Base-by-base conservation (phyloP, 2,888 invertebrate species). In the Lithophane leautieri region DNA sequence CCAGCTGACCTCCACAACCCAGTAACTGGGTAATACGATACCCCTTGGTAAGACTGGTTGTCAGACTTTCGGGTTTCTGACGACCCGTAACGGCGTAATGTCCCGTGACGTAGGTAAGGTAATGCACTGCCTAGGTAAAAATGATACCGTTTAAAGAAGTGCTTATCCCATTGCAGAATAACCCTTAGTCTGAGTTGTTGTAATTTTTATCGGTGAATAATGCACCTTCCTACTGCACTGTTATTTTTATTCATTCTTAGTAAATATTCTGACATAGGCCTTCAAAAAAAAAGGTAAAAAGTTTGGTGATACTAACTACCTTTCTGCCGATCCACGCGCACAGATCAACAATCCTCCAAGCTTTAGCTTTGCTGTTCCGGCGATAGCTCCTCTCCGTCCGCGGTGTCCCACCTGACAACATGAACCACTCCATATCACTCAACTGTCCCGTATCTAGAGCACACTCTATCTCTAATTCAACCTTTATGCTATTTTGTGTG, bases 271-370 rank as follows among this genome's bases (percentile, higher is more conserved):
- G 44, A n/a, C 12, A 16, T 6, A 61, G 1, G 6, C n/a, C 3
- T 34, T 28, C 12, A 66, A 58, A 34, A 44, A 65, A 73, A 67
- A 47, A 73, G 9, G 9, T 50, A 44, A 74, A 73, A 66, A 70
- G 14, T 14, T 65, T 54, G 22, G 11, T 72, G 68, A 81, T 78
- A 73, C 78, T 76, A 83, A 79, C 70, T 91, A 96, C 96, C 95
- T 96, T 96, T 90, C 90, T 94, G 52, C 96, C 96, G 69, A 96
- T 94, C 96, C 96, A 96, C 19, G 95, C 87, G 81, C 95, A 96
- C 22, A 96, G 87, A 77, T 96, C 96, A 80, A 95, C 89, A 58
- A 96, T 88, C 73, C 87, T 92, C 94, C 95, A 95, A 78, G 94
- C 88, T 74, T 92, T 94, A 3, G 94, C 81, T 73, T 93, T 94